Base-by-base conservation (phyloP, 2,888 invertebrate species). In the Tinea trinotella region DNA sequence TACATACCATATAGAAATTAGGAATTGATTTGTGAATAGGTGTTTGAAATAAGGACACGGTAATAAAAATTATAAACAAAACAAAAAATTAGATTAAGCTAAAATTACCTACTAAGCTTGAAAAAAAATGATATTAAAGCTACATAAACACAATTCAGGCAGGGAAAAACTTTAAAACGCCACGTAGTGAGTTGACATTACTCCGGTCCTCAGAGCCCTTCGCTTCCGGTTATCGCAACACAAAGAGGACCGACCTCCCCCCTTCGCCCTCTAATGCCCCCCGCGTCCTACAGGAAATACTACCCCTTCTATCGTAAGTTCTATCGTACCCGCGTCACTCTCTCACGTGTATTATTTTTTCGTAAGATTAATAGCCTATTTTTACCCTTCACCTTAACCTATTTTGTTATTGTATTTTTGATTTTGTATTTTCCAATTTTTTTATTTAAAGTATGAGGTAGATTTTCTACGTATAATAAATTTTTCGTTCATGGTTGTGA, bases 151-250 rank as follows among this genome's bases (percentile, higher is more conserved):
- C 30, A 40, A 13, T 40, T 17, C 5, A 70, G 62, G 69, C 30
- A n/a, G 30, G 30, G 76, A 79, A 79, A 76, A 83, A 76, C 75
- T 80, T 76, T 71, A 78, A 57, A 78, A 35, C 34, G 40, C 49
- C 52, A 24, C 49, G 54, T 35, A 24, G 24, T 50, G 54, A 54
- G 52, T 78, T 80, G 82, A 82, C 82, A 83, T 82, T 79, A 80
- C 80, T 83, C 75, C 78, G 71, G 78, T 76, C 73, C 77, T 79
- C 74, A 67, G 71, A 74, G 76, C 82, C 84, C 84, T 81, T 71
- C 66, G 74, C 78, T 81, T 85, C 85, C 85, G 85, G 85, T 84
- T 85, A 85, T 84, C 80, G 81, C 82, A 69, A 78, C 77, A 83
- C 83, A 85, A 83, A 82, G 77, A 74, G 72, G 63, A 65, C 68